phyloP scores from a whole-genome alignment of 2,113 vertebrate genomes.

The Pleuronectes platessa region DNA sequence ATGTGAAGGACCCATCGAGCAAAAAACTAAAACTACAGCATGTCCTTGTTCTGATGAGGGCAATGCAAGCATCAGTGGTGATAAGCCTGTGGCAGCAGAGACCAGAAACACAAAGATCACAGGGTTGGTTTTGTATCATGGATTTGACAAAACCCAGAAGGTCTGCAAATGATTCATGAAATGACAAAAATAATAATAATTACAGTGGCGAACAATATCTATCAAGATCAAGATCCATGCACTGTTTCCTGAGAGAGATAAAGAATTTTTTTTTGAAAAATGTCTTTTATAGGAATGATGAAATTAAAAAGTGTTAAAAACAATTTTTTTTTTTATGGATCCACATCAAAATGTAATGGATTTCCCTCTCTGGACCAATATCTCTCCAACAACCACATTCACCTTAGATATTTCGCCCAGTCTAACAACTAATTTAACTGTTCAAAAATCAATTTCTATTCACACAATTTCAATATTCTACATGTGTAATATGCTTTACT shows the following conservation, averaged over 20 bases:
- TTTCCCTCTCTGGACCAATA: no score
- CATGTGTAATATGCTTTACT: no score
- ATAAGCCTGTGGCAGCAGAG: not conserved
- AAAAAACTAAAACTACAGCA: constrained; percentile 9
- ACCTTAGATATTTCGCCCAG: no score
- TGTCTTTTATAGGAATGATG: no score
- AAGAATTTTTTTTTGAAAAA: no score
- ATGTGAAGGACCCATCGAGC: not conserved
- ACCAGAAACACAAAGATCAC: constrained; percentile 2
- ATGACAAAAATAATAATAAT: not conserved
- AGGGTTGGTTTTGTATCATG: not conserved
- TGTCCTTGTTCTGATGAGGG: constrained; percentile 26
- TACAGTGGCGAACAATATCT: not conserved
- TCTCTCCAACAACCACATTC: no score
- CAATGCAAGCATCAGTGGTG: not conserved
- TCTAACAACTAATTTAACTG: no score
- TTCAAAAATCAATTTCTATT: no score
- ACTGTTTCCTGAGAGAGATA: not conserved
- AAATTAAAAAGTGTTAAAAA: no score
- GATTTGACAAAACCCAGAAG: not conserved
- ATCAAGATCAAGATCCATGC: not conserved
- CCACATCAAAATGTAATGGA: no score
- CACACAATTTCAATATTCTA: not conserved
- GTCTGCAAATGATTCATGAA: constrained; percentile 7
- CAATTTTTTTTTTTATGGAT: no score